Base-by-base conservation (phyloP, 2,113 vertebrate species). In the Suricata suricatta region DNA sequence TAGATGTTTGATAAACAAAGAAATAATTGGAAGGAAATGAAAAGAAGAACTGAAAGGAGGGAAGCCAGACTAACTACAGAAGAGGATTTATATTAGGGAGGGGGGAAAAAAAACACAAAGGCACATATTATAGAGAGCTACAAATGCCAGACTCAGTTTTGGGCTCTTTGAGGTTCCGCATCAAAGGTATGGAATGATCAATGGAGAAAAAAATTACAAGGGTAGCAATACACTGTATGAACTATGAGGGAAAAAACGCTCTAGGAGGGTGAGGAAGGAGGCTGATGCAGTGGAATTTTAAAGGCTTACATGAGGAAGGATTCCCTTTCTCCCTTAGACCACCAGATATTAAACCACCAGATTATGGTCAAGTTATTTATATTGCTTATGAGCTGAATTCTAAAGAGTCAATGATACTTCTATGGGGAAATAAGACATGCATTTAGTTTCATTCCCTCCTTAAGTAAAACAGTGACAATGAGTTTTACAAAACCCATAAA, bases 401-500 rank as follows among this genome's bases (percentile, higher is more conserved):
- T 44, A 88, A 97, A 84, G 38, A 74, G 63, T 84, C 29, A 68
- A 17, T 76, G 44, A 16, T 23, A 93, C 23, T 66, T 88, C 76
- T 88, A 7, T 35, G 38, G 7, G 23, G 50, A 95, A 95, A 86
- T 68, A 90, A 35, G 13, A 76, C 19, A 50, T 17, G 7, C 19
- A 85, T 52, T 85, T 92, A 89, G 66, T 84, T 85, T 74, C 57
- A 84, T 52, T 92, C 17, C 6, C 79, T 94, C 76, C 21, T 84
- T 44, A 92, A 94, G 96, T 33, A 77, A 82, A 44, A 47, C 6
- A 31, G 2, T 86, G 50, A 17, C 7, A 63, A 38, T 76, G n/a
- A 86, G 15, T 31, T 85, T 96, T 88, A 41, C 77, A 97, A 96
- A 95, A 92, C 57, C 23, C 21, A 86, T 44, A 89, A 89, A 74